phyloP scores from a whole-genome alignment of 1,140 invertebrate genomes.

The Drosophila murphyi region DNA sequence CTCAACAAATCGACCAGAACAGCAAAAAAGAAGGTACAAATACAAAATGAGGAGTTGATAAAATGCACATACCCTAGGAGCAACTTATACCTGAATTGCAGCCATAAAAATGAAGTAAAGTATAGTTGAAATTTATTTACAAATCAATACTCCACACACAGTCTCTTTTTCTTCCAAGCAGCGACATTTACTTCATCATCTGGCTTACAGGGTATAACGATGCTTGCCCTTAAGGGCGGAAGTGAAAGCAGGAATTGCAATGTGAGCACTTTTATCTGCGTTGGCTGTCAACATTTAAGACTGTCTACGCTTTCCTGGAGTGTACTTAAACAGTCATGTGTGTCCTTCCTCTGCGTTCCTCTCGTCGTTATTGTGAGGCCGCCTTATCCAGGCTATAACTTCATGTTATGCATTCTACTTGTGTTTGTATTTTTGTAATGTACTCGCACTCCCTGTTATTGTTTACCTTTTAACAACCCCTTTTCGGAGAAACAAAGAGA shows the following conservation, averaged over 20 bases:
- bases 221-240: conserved; percentile 47
- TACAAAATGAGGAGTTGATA: neutral
- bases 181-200: neutral
- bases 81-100: neutral
- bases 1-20: conserved; percentile 42
- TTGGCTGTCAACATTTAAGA: conserved; percentile 66
- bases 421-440: conserved; percentile 47
- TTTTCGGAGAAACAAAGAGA: conserved; percentile 6
- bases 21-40: conserved; percentile 1
- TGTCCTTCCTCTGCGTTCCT: conserved; percentile 11
- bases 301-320: conserved; percentile 51
- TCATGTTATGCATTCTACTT: conserved; percentile 52
- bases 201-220: conserved; percentile 9
- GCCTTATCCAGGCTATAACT: conserved; percentile 45
- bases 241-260: conserved; percentile 65
- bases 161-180: neutral
- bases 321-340: conserved; percentile 58
- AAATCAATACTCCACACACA: neutral
- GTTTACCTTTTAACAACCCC: conserved; percentile 13
- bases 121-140: neutral
- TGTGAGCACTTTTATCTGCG: conserved; percentile 69
- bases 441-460: conserved; percentile 27
- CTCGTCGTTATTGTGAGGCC: conserved; percentile 20
- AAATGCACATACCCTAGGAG: conserved; percentile 3
- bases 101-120: neutral